Evolutionary conservation across 2,888 invertebrate species (phyloP).

Genomic region (Protonemura montana): DNA sequence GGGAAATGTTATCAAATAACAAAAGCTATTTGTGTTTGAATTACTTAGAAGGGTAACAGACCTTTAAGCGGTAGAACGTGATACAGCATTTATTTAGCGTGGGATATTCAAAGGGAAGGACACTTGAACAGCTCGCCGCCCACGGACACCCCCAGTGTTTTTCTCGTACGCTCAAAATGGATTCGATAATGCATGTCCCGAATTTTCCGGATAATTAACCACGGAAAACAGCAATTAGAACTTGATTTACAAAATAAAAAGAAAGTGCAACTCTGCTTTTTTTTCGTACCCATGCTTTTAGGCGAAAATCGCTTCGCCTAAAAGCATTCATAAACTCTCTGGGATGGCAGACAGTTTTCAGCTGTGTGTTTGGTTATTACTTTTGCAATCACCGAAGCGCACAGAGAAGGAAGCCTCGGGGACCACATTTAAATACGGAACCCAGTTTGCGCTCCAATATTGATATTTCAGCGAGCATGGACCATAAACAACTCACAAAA

Average conservation of each 20-base stretch:
- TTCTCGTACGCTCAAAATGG: neutral
- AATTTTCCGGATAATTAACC: neutral
- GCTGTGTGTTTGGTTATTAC: neutral
- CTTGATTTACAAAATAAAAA: neutral
- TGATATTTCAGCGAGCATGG: neutral
- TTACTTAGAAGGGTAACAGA: neutral
- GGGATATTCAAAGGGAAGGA: conserved; percentile 5
- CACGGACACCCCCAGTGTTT: neutral
- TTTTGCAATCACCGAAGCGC: neutral
- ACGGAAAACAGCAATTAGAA: neutral
- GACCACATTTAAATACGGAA: neutral
- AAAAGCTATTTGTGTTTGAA: conserved; percentile 12
- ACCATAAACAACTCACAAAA: neutral
- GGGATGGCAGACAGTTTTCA: neutral
- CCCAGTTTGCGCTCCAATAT: neutral
- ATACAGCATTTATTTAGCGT: neutral
- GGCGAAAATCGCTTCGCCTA: neutral
- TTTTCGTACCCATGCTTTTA: neutral
- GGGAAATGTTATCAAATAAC: neutral
- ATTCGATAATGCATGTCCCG: neutral
- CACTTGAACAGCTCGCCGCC: neutral
- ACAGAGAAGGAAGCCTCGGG: neutral
- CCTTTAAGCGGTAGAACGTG: neutral
- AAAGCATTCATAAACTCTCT: neutral
- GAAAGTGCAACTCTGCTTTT: neutral